These are phyloP conservation scores for Poeciliopsis paucimaculata DNA, from an alignment of 2,797 vertebrate species.

Conservation along the genomic window DNA sequence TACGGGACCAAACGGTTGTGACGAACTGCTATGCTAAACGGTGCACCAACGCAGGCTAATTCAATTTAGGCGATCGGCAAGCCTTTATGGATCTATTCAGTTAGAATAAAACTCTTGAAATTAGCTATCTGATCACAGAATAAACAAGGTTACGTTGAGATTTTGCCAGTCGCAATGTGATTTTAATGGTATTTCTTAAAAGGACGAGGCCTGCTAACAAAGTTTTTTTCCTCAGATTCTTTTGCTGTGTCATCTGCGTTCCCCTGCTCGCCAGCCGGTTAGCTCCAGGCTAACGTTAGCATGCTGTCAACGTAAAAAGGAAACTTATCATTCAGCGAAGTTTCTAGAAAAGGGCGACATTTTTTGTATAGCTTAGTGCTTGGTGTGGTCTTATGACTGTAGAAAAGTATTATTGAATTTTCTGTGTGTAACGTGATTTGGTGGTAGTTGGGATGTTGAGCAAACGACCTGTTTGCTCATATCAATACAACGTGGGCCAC, in stretches of 20 bases:
- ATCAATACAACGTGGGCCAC: not conserved
- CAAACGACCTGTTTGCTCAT: constrained; percentile 21
- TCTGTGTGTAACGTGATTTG: not conserved
- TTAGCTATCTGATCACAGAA: not conserved
- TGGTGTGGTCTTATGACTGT: not conserved
- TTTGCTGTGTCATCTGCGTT: constrained; percentile 86
- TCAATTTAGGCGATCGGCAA: constrained; percentile 39
- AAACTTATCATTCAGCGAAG: constrained; percentile 28
- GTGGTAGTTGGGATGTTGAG: not conserved
- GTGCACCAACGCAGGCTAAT: constrained; percentile 50
- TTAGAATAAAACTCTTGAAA: constrained; percentile 24
- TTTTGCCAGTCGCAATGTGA: not conserved
- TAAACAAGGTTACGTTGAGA: not conserved
- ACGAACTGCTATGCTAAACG: constrained; percentile 18
- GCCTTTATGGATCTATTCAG: constrained; percentile 18
- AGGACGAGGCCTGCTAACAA: constrained; percentile 34
- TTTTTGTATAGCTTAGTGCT: not conserved
- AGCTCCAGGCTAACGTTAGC: constrained; percentile 67
- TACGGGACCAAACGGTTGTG: not conserved
- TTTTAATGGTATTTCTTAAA: not conserved
- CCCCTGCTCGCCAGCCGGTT: constrained; percentile 55
- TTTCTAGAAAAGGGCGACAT: constrained; percentile 2
- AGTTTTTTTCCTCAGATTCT: constrained; percentile 68
- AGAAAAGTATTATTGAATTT: not conserved
- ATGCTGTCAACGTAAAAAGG: constrained; percentile 56